Base-by-base conservation (phyloP, 2,797 vertebrate genomes). In the Chiloscyllium punctatum region DNA sequence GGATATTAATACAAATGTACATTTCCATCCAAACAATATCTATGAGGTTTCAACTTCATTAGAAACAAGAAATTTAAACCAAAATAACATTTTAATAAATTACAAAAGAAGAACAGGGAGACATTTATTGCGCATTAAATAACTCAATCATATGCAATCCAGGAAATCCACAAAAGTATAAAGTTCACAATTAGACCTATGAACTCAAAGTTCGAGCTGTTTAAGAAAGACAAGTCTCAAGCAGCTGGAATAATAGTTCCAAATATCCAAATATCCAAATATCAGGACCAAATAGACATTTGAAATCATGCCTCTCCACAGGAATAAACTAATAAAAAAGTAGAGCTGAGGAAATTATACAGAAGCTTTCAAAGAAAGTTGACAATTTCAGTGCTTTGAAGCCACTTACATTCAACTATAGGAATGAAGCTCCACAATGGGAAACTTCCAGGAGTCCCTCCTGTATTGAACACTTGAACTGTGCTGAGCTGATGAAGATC, bases 61-160 rank as follows among this genome's bases (percentile, higher is more conserved):
- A 66, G 30, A 91, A 42, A 82, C 77, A 82, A 82, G 77, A 37
- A 21, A 90, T 62, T 62, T 62, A 90, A 90, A 90, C 57, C 57
- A 62, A 90, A 90, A 90, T 90, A 62, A 62, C 62, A 91, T 66
- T 6, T 62, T 91, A 91, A 91, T 7, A 91, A 91, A 91, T 66
- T 37, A 3, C 13, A 68, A 18, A 66, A 8, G 1, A 91, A 91
- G 88, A 21, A 66, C 66, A 23, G 66, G n/a, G 33, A 66, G 30
- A 62, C 57, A 91, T 21, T 66, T 66, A 88, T 16, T 9, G 5
- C 66, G 1, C 88, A 66, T 68, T 18, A 33, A 57, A 68, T 66
- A 66, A 23, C 5, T 62, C 30, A 62, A 62, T 6, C 27, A 51
- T 13, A 30, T 88, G 48, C 25, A 4, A n/a, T 33, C 88, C 18